These are phyloP conservation scores for Larimichthys crocea DNA, from an alignment of 2,113 vertebrate species.

Conservation along the genomic window DNA sequence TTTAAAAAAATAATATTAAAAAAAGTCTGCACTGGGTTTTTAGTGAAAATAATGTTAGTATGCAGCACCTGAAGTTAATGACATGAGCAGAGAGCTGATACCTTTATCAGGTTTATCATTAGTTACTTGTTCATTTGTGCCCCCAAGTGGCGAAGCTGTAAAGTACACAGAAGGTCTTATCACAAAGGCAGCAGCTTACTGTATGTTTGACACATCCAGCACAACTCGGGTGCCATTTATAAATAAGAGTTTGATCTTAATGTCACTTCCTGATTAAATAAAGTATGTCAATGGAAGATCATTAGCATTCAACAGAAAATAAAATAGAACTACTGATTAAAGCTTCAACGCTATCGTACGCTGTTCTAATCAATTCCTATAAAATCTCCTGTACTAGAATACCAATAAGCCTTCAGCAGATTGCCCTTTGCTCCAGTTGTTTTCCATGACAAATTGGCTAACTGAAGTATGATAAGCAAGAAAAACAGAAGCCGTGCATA, in stretches of 20 bases:
- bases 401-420: neutral
- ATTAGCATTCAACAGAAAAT: neutral
- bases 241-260: no score
- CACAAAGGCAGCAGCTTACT: neutral
- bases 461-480: slow-evolving; percentile 11
- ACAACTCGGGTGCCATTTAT: neutral
- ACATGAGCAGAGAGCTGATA: slow-evolving; percentile 53
- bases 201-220: slow-evolving; percentile 3
- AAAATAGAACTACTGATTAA: neutral
- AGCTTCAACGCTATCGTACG: neutral
- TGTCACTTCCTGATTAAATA: no score
- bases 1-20: neutral
- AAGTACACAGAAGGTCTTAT: slow-evolving; percentile 46
- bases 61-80: slow-evolving; percentile 49
- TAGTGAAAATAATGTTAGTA: slow-evolving; percentile 27
- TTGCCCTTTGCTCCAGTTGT: slow-evolving; percentile 29
- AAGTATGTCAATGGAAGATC: neutral
- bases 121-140: slow-evolving; percentile 80
- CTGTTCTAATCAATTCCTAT: slow-evolving; percentile 11
- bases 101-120: slow-evolving; percentile 41
- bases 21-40: slow-evolving; percentile 5
- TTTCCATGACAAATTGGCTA: slow-evolving; percentile 40
- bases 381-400: neutral
- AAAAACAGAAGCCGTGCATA: slow-evolving; percentile 1
- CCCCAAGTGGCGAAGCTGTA: slow-evolving; percentile 73